Base-by-base conservation (phyloP, 2,888 invertebrate genomes). In the Euphydryas editha region DNA sequence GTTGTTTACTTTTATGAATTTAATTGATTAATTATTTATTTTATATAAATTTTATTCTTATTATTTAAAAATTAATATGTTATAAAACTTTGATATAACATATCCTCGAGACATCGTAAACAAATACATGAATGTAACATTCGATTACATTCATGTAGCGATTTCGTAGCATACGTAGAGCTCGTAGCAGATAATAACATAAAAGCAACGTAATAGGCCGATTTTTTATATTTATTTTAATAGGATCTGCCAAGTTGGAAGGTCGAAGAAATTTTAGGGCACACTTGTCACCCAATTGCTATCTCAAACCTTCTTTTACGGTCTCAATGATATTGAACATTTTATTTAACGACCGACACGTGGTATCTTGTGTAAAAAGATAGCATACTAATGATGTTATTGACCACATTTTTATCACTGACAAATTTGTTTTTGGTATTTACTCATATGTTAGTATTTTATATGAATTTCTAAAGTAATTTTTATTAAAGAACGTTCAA, bases 211-310 rank as follows among this genome's bases (percentile, higher is more conserved):
- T 79, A 79, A 79, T 81, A 80, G 82, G 75, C 79, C 82, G 79
- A 79, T 77, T 79, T n/a, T 78, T 42, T 39, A 30, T 44, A 67
- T 62, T 36, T 79, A 64, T 42, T 65, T 65, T 65, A 62, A 59
- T 59, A 37, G 17, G 15, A 24, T 39, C 49, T 51, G 37, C 44
- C 15, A 59, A 81, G 73, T 83, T 81, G 81, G 78, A 77, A 80
- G 74, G 75, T 49, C 15, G 49, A 51, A 51, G 3, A 54, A 80
- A 80, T 77, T 82, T 81, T 78, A 76, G 78, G 73, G 80, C 76
- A 79, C 79, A 83, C 81, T 89, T 84, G 82, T 83, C 86, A 87
- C 86, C 81, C 81, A 78, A 83, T 85, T 76, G 79, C 78, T 77
- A 79, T 80, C 79, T 80, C 80, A 82, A 84, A 86, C 84, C 82